A percentile compares a stretch with the other conserved stretches of the same genome.
Evolutionary conservation across 2,888 invertebrate genomes (phyloP).

Genomic region (Drosophila sordidula): DNA sequence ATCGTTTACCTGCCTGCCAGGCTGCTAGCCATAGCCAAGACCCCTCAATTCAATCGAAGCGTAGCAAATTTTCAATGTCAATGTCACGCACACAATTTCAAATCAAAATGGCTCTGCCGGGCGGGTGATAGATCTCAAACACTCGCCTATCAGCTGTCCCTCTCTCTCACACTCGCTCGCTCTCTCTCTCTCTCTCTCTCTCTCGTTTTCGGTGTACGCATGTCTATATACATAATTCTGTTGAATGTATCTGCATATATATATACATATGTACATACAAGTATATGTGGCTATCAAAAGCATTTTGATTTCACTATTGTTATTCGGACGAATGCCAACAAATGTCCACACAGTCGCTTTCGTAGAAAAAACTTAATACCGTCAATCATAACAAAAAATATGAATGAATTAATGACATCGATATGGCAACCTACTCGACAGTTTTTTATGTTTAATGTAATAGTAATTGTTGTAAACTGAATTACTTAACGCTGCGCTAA

Average conservation of each 20-base stretch:
- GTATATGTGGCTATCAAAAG: constrained; percentile 20
- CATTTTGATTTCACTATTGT: constrained; percentile 58
- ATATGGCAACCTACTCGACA: background rate
- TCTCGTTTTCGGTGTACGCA: background rate
- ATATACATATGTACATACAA: constrained; percentile 7
- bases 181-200: too few relatives aligned
- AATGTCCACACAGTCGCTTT: constrained; percentile 38
- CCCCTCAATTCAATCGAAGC: constrained; percentile 19
- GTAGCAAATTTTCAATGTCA: constrained; percentile 60
- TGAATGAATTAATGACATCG: constrained; percentile 23
- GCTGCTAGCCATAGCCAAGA: constrained; percentile 2
- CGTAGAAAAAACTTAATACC: constrained; percentile 18
- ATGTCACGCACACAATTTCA: constrained; percentile 40
- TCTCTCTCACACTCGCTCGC: background rate
- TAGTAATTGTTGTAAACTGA: background rate
- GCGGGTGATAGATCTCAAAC: constrained; percentile 33
- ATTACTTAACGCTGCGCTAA: background rate
- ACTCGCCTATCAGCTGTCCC: constrained; percentile 21
- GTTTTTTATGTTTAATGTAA: background rate
- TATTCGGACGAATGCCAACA: constrained; percentile 44
- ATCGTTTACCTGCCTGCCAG: constrained; percentile 23
- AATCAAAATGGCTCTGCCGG: constrained; percentile 10
- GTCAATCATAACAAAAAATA: constrained; percentile 19
- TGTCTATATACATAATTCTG: constrained; percentile 8
- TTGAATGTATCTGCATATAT: constrained; percentile 2